These are phyloP conservation scores for Drosophila falleni DNA, from an alignment of 2,888 invertebrate species.

Conservation along the genomic window DNA sequence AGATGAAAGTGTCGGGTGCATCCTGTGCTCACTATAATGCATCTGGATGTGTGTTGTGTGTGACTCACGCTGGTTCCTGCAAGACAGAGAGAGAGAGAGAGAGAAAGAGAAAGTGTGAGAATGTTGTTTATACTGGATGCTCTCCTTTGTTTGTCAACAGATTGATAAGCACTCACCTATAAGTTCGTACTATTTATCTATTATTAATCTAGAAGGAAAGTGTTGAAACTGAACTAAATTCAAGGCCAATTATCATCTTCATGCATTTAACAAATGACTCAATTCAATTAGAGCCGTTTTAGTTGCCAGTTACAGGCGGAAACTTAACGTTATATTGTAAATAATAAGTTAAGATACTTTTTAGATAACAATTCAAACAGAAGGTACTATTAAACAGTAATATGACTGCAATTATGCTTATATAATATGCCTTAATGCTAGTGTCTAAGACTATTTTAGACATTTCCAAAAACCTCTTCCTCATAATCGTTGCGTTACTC, in stretches of 20 bases:
- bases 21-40: conserved; percentile 47
- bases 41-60: conserved; percentile 55
- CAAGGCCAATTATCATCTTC: conserved; percentile 59
- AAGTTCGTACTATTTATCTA: not conserved
- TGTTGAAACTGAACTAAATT: conserved; percentile 7
- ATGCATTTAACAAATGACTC: conserved; percentile 28
- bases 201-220: not conserved
- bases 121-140: not conserved
- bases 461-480: conserved; percentile 17
- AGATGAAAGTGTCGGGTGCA: conserved; percentile 55
- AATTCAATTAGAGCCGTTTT: conserved; percentile 36
- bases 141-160: not conserved
- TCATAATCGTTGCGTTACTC: conserved; percentile 16
- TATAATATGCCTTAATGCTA: conserved; percentile 20
- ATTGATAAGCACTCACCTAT: conserved; percentile 1
- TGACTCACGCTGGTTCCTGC: conserved; percentile 57
- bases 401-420: conserved; percentile 14
- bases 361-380: not conserved
- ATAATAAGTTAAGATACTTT: no score
- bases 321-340: not conserved
- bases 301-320: conserved; percentile 6
- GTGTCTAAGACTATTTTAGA: not conserved
- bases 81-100: not conserved
- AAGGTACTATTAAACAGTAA: conserved; percentile 3
- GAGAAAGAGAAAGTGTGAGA: not conserved